Conservation (phyloP, 2,113 vertebrate genomes). For the Neolamprologus falcicula region DNA sequence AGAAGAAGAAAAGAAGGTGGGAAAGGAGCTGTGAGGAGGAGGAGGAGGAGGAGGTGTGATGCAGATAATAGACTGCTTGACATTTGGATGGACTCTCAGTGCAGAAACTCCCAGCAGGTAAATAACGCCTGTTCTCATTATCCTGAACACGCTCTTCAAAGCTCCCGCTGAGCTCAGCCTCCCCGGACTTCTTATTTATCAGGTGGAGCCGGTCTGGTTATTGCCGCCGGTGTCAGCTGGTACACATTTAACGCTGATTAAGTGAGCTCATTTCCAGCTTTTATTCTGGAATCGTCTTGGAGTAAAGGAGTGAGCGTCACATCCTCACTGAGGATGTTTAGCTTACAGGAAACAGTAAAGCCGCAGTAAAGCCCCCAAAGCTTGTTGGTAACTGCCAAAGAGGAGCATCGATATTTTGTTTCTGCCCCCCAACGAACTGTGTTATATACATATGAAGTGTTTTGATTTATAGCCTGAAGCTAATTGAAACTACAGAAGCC, state of each 20-base stretch:
- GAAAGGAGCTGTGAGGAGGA: background rate
- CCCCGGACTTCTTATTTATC: fast-evolving
- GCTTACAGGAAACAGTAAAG: background rate
- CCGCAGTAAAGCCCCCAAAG: background rate
- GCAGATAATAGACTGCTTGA: background rate
- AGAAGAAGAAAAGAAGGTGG: background rate
- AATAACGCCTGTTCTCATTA: background rate
- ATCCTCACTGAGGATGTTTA: background rate
- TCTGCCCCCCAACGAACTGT: background rate
- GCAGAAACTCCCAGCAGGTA: background rate
- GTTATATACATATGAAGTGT: background rate
- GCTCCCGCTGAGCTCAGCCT: background rate
- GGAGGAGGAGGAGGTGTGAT: background rate
- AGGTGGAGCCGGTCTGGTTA: background rate
- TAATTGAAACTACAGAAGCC: background rate
- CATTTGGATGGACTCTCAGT: background rate
- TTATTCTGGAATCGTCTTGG: background rate
- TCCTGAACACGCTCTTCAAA: background rate
- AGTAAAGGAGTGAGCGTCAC: background rate
- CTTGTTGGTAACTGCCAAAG: background rate
- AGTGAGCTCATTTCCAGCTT: background rate
- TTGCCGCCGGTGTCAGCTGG: background rate
- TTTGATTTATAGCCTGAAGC: background rate
- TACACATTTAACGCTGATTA: background rate
- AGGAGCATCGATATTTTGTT: background rate